Percentiles rank a stretch among this genome's conserved stretches.
phyloP scores from a whole-genome alignment of 2,888 invertebrate genomes.

The Beris chalybata region DNA sequence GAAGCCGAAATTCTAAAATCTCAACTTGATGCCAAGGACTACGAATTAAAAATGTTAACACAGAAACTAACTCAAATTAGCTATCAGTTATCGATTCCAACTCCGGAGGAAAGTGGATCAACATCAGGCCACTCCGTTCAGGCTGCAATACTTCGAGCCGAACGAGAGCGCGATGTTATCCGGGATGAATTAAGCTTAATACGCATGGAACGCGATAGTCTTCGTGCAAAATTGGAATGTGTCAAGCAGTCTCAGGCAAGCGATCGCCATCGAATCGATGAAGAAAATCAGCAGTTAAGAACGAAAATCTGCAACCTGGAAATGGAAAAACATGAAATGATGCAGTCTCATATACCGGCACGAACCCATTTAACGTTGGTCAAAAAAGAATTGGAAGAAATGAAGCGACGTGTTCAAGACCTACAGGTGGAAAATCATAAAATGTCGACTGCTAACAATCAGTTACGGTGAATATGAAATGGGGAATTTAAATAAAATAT shows the following conservation, averaged over 20 bases:
- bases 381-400: constrained; percentile 61
- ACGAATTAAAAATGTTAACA: constrained; percentile 17
- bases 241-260: constrained; percentile 56
- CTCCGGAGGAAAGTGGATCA: constrained; percentile 28
- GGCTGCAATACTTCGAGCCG: constrained; percentile 50
- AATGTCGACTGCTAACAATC: constrained; percentile 60
- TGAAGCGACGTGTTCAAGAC: constrained; percentile 58
- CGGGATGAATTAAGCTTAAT: constrained; percentile 61
- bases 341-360: constrained; percentile 57
- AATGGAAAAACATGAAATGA: constrained; percentile 60
- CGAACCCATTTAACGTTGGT: constrained; percentile 60
- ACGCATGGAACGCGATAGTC: constrained; percentile 63
- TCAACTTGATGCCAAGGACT: constrained; percentile 20
- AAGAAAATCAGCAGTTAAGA: constrained; percentile 58
- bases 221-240: constrained; percentile 62
- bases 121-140: constrained; percentile 45
- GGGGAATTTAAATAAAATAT: neutral
- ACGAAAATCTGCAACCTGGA: constrained; percentile 60
- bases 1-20: constrained; percentile 16
- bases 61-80: constrained; percentile 2
- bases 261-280: constrained; percentile 58
- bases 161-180: constrained; percentile 61
- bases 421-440: constrained; percentile 61
- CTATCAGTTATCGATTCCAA: neutral
- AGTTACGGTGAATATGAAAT: constrained; percentile 58